A percentile compares a stretch with the other conserved stretches of the same genome.
Conservation (phyloP, 2,797 vertebrate genomes). For the Syngnathus rostellatus region DNA sequence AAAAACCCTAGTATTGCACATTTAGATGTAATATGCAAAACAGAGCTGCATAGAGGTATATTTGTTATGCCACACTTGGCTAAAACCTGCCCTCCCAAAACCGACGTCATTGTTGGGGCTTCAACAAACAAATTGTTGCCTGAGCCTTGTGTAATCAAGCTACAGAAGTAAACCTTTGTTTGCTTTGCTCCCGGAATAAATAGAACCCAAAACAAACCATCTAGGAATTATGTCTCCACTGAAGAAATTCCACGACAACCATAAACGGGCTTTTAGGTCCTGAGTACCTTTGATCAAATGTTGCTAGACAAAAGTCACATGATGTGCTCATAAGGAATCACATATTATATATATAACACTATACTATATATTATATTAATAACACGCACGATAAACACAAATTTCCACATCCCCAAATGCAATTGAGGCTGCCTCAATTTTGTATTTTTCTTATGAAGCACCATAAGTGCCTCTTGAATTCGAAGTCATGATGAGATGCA, state of each 20-base stretch:
- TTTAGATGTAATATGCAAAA: no score
- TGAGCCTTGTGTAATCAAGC: neutral
- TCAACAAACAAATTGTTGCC: neutral
- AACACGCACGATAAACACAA: neutral
- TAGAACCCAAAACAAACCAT: no score
- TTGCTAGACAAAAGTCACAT: no score
- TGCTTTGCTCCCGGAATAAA: no score
- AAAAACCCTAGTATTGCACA: no score
- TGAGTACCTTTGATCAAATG: neutral
- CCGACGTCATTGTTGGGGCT: neutral
- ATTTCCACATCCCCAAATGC: neutral
- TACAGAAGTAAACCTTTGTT: no score
- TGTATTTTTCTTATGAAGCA: neutral
- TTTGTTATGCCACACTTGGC: neutral
- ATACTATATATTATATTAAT: no score
- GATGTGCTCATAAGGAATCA: neutral
- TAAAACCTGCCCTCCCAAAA: neutral
- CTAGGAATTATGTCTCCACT: neutral
- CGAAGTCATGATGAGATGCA: constrained; percentile 32
- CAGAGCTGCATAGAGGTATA: no score
- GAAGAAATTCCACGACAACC: neutral
- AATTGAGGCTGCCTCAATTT: neutral
- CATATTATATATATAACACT: no score
- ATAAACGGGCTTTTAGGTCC: neutral
- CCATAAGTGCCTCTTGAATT: constrained; percentile 32